These are phyloP conservation scores for Galendromus occidentalis DNA, from an alignment of 1,140 invertebrate genomes.

Conservation along the genomic window DNA sequence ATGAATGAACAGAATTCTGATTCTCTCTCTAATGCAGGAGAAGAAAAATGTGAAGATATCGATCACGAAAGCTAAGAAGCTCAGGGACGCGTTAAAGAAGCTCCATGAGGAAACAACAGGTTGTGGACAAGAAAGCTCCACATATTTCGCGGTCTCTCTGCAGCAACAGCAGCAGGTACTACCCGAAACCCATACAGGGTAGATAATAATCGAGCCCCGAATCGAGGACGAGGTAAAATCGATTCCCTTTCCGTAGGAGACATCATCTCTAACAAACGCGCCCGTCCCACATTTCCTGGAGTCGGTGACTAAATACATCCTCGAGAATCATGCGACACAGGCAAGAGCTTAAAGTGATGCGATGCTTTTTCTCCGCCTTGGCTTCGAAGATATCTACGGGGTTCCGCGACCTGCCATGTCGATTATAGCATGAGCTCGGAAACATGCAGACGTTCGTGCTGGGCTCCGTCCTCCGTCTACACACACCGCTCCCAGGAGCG, in stretches of 20 bases:
- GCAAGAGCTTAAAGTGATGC: no score
- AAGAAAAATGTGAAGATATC: slow-evolving; percentile 9
- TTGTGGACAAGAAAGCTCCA: neutral
- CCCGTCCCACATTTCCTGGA: slow-evolving; percentile 5
- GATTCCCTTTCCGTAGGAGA: neutral
- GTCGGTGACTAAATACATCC: neutral
- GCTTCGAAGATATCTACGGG: no score
- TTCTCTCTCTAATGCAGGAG: neutral
- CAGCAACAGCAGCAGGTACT: slow-evolving; percentile 7
- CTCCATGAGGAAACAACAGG: neutral
- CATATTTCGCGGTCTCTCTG: neutral
- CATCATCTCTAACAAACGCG: neutral
- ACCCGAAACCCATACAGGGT: no score
- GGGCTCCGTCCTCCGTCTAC: no score
- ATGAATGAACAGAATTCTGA: neutral
- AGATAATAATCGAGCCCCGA: no score
- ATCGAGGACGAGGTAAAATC: no score
- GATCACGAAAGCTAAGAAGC: neutral
- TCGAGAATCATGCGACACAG: neutral
- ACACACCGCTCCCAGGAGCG: no score
- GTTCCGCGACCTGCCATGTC: no score
- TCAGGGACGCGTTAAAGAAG: neutral
- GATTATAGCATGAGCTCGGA: no score
- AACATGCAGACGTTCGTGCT: no score
- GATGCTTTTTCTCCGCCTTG: no score